Evolutionary conservation across 2,888 invertebrate species (phyloP).

Genomic region (Dyspetes luteomarginatus): DNA sequence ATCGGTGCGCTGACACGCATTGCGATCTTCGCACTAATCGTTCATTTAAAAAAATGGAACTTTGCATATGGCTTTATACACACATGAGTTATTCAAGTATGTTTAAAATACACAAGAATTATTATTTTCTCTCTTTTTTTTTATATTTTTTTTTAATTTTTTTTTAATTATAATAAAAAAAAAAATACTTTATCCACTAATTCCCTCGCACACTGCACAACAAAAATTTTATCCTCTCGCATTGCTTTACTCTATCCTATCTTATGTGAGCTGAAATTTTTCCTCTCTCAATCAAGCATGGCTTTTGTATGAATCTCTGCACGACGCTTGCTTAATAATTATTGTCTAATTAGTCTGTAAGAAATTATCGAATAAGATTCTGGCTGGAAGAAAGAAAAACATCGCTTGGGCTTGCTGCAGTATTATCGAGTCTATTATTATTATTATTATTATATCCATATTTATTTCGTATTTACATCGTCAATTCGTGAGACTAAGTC

Average conservation of each 20-base stretch:
- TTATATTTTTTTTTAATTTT: slow-evolving; percentile 58
- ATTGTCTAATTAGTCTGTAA: background rate
- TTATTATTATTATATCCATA: background rate
- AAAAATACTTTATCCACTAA: slow-evolving; percentile 53
- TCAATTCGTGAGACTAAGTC: slow-evolving; percentile 38
- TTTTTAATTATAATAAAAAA: background rate
- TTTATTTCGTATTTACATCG: slow-evolving; percentile 18
- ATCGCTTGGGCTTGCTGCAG: slow-evolving; percentile 16
- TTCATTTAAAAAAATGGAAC: slow-evolving; percentile 36
- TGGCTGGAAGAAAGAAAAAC: background rate
- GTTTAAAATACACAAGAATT: slow-evolving; percentile 23
- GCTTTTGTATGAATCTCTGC: background rate
- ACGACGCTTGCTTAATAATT: slow-evolving; percentile 1
- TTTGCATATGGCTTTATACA: slow-evolving; percentile 51
- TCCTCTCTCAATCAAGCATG: slow-evolving; percentile 53
- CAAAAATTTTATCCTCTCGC: slow-evolving; percentile 45
- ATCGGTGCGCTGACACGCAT: slow-evolving; percentile 50
- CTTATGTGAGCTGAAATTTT: slow-evolving; percentile 22
- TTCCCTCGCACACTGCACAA: slow-evolving; percentile 56
- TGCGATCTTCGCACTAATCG: slow-evolving; percentile 39
- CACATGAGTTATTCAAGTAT: slow-evolving; percentile 50
- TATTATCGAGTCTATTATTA: too few relatives aligned
- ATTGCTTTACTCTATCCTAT: slow-evolving; percentile 44
- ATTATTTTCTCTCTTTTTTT: slow-evolving; percentile 49
- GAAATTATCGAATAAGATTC: background rate